These are phyloP conservation scores for Megalops cyprinoides DNA, from an alignment of 2,797 vertebrate genomes.

Conservation along the genomic window DNA sequence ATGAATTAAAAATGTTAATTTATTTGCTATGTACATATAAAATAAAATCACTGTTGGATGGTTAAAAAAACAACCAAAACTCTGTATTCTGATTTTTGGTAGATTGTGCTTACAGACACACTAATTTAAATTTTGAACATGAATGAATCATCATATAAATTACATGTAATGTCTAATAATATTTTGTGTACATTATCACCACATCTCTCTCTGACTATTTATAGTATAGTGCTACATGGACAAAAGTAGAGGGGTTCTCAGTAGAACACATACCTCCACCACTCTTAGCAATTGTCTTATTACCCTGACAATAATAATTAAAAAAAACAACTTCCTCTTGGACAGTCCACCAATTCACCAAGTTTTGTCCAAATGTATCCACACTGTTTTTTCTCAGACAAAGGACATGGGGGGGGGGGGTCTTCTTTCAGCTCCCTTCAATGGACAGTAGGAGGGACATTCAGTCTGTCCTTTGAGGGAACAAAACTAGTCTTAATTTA, in stretches of 20 bases:
- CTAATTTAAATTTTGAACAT: not conserved
- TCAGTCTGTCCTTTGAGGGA: no score
- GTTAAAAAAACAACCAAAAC: slow-evolving; percentile 50
- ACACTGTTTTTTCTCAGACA: no score
- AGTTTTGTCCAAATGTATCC: not conserved
- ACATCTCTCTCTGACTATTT: no score
- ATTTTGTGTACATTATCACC: not conserved
- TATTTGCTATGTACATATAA: slow-evolving; percentile 59
- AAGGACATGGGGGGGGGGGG: no score
- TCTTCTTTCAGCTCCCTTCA: no score
- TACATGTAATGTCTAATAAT: not conserved
- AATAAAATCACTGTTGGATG: slow-evolving; percentile 77
- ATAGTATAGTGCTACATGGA: not conserved
- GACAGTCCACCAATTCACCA: no score
- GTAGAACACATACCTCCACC: not conserved
- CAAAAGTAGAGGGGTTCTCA: not conserved
- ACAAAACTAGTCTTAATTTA: no score
- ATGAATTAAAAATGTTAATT: slow-evolving; percentile 65
- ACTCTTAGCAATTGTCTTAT: no score
- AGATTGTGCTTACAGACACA: not conserved
- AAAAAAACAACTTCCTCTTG: not conserved
- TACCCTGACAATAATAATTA: no score
- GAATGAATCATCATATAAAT: not conserved
- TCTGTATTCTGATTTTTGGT: not conserved
- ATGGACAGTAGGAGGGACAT: no score